Evolutionary conservation across 2,888 invertebrate genomes (phyloP).

Genomic region (Chloroclystis v-ata): DNA sequence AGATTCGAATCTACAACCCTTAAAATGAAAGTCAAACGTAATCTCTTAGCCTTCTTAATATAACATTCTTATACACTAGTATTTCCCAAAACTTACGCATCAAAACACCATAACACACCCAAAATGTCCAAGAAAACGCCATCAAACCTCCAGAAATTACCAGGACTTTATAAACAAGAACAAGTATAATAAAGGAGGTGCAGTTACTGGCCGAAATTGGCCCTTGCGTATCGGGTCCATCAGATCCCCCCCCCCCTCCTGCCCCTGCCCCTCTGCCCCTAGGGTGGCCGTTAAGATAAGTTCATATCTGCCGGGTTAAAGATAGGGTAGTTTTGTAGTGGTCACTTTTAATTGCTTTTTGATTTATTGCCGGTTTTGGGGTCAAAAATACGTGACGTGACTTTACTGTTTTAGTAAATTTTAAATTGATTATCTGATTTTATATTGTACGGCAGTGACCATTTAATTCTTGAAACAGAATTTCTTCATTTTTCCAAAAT

Average conservation of each 20-base stretch:
- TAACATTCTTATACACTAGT: too few relatives aligned
- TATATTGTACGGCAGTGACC: too few relatives aligned
- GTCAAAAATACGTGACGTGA: background rate
- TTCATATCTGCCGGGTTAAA: slow-evolving; percentile 64
- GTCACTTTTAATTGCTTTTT: slow-evolving; percentile 20
- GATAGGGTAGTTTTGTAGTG: slow-evolving; percentile 41
- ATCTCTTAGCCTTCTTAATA: too few relatives aligned
- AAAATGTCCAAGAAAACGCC: slow-evolving; percentile 10
- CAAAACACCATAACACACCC: background rate
- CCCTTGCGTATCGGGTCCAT: slow-evolving; percentile 55
- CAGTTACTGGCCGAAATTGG: slow-evolving; percentile 63
- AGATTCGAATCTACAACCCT: too few relatives aligned
- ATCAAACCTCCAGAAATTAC: slow-evolving; percentile 23
- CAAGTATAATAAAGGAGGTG: slow-evolving; percentile 51
- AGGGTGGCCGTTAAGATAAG: slow-evolving; percentile 65
- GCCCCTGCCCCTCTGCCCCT: background rate
- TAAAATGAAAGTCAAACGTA: too few relatives aligned
- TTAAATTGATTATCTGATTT: too few relatives aligned
- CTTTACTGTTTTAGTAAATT: background rate
- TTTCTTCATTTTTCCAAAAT: too few relatives aligned
- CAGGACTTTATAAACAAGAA: slow-evolving; percentile 44
- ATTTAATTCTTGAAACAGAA: too few relatives aligned
- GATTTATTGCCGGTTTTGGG: slow-evolving; percentile 4
- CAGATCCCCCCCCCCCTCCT: slow-evolving; percentile 11
- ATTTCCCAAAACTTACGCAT: background rate